Evolutionary conservation across 2,113 vertebrate genomes (phyloP).

Genomic region (Gymnocephalus cernua): DNA sequence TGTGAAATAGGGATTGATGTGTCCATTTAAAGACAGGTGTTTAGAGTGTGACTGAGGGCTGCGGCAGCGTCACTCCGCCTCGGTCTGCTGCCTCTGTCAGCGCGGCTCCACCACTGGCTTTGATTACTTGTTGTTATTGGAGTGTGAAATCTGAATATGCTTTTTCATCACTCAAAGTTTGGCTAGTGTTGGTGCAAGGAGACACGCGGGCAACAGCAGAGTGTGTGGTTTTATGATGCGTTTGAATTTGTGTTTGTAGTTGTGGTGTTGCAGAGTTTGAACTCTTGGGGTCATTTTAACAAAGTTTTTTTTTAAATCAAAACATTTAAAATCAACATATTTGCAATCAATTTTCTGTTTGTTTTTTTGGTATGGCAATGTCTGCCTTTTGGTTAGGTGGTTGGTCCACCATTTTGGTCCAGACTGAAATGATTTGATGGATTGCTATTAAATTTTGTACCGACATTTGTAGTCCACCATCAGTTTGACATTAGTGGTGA

Average conservation of each 20-base stretch:
- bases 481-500: not conserved
- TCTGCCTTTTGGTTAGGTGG: not conserved
- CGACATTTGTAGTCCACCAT: not conserved
- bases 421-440: not conserved
- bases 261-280: constrained; percentile 28
- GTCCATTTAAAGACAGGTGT: constrained; percentile 84
- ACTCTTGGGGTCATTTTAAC: constrained; percentile 4
- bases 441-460: not conserved
- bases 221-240: constrained; percentile 50
- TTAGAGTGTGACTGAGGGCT: constrained; percentile 77
- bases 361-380: not conserved
- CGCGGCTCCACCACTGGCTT: constrained; percentile 67
- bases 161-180: constrained; percentile 82
- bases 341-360: not conserved
- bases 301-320: not conserved
- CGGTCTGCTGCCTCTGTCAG: constrained; percentile 75
- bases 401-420: not conserved
- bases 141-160: constrained; percentile 85
- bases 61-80: constrained; percentile 68
- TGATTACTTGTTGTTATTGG: constrained; percentile 84
- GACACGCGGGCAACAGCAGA: constrained; percentile 32
- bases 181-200: constrained; percentile 58
- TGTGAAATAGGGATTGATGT: constrained; percentile 87
- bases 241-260: constrained; percentile 32
- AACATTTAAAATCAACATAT: not conserved